phyloP scores from a whole-genome alignment of 2,888 invertebrate species.

The Ectobius pallidus region DNA sequence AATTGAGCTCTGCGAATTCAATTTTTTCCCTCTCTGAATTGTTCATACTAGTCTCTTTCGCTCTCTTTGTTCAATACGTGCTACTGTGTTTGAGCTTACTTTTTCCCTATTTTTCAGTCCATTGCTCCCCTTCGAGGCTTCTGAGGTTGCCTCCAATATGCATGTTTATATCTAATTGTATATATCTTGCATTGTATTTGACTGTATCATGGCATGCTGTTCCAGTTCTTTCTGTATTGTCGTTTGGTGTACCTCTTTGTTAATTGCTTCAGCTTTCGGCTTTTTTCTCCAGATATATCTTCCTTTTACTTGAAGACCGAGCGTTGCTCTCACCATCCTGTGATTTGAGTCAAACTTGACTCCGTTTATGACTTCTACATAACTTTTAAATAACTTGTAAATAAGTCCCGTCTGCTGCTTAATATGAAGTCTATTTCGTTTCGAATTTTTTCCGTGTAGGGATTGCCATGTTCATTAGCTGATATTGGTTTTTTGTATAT shows the following conservation, averaged over 20 bases:
- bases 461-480: too few relatives aligned
- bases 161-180: neutral
- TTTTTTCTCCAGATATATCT: too few relatives aligned
- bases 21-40: neutral
- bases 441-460: too few relatives aligned
- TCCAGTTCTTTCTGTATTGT: neutral
- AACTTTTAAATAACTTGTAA: too few relatives aligned
- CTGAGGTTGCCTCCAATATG: neutral
- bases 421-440: too few relatives aligned
- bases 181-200: too few relatives aligned
- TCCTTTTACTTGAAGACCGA: too few relatives aligned
- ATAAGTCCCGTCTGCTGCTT: too few relatives aligned
- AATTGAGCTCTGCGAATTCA: neutral
- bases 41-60: neutral
- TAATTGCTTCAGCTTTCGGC: neutral
- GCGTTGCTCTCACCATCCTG: too few relatives aligned
- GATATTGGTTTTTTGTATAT: too few relatives aligned
- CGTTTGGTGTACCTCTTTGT: neutral
- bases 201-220: neutral
- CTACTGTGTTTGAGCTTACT: constrained; percentile 2
- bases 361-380: too few relatives aligned
- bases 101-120: neutral
- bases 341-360: too few relatives aligned
- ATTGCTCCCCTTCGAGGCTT: neutral
- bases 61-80: neutral